Percentiles rank a stretch among this genome's conserved stretches.
phyloP scores from a whole-genome alignment of 2,113 vertebrate species.

The Rhinichthys klamathensis region DNA sequence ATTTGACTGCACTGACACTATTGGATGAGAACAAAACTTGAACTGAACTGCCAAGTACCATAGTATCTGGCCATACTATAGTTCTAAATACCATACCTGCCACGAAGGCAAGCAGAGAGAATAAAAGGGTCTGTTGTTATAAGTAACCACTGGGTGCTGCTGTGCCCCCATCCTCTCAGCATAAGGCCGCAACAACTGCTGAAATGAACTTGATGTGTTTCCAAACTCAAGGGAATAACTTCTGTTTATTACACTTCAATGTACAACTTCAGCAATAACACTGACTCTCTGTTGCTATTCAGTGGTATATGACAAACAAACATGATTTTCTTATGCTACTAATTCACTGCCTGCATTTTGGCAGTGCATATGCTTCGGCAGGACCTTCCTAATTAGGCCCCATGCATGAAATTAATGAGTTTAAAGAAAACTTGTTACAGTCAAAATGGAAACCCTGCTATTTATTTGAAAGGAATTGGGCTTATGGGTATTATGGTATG shows the following conservation, averaged over 20 bases:
- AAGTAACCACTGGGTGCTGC: slow-evolving; percentile 42
- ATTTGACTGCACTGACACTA: too few relatives aligned
- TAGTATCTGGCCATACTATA: too few relatives aligned
- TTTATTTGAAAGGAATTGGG: slow-evolving; percentile 21
- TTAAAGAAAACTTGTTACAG: slow-evolving; percentile 33
- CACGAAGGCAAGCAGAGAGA: neutral
- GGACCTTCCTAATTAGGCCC: slow-evolving; percentile 50
- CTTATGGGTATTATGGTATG: slow-evolving; percentile 17
- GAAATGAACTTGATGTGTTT: slow-evolving; percentile 15
- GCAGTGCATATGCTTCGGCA: neutral
- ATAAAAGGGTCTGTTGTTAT: neutral
- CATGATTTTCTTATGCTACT: slow-evolving; percentile 15
- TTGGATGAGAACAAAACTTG: too few relatives aligned
- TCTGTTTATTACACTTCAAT: slow-evolving; percentile 47
- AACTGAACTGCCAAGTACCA: too few relatives aligned
- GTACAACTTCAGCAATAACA: slow-evolving; percentile 50
- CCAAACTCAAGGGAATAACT: slow-evolving; percentile 5
- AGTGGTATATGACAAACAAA: slow-evolving; percentile 35
- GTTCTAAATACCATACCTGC: neutral
- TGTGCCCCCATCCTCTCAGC: slow-evolving; percentile 11
- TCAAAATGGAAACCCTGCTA: slow-evolving; percentile 43
- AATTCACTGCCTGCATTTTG: slow-evolving; percentile 5
- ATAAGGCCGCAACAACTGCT: neutral
- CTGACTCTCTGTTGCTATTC: slow-evolving; percentile 29
- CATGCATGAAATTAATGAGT: slow-evolving; percentile 44